Evolutionary conservation across 2,113 vertebrate genomes (phyloP), one percentile per base, ranked within the genome.

Genomic region (Neolamprologus brichardi): DNA sequence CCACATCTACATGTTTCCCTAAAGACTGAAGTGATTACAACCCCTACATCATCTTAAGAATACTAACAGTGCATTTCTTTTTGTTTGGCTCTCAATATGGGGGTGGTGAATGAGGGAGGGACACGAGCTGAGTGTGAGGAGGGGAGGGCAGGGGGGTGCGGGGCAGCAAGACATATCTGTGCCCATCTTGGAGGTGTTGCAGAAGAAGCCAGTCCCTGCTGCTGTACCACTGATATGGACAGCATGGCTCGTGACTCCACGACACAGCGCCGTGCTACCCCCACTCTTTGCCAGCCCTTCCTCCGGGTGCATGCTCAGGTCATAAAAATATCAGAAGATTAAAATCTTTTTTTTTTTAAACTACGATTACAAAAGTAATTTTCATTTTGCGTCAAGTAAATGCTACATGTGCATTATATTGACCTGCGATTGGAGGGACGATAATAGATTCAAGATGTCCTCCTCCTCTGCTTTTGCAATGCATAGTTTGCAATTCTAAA

Each of bases 401-500:
- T 94, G 92, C 94, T 95, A 94, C 93, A 91, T 90, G 91, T 93
- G 95, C 92, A 96, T 95, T 94, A 30, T 88, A 30, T 89, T 93
- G 89, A 95, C 92, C 86, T 90, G 92, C 83, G 80, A 92, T 94
- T 92, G 86, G 72, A 88, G 81, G 81, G 91, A 90, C 86, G 52
- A 91, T 17, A 25, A 51, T 54, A 81, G 86, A 87, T 83, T 91
- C 39, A 60, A 64, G 75, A 75, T 58, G 56, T 93, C 91, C 84
- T 90, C 88, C 88, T 91, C 79, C 79, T 84, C 91, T 91, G 84
- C 84, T 93, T 95, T 95, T 95, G 94, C 90, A 92, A 96, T 97
- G 96, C 96, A 96, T 97, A 96, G 95, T 94, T 94, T 95, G 87
- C 88, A 90, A 92, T 81, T 91, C 92, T 95, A 93, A 91, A 91